Conservation (phyloP, 2,888 invertebrate genomes). For the Uropetala carovei region DNA sequence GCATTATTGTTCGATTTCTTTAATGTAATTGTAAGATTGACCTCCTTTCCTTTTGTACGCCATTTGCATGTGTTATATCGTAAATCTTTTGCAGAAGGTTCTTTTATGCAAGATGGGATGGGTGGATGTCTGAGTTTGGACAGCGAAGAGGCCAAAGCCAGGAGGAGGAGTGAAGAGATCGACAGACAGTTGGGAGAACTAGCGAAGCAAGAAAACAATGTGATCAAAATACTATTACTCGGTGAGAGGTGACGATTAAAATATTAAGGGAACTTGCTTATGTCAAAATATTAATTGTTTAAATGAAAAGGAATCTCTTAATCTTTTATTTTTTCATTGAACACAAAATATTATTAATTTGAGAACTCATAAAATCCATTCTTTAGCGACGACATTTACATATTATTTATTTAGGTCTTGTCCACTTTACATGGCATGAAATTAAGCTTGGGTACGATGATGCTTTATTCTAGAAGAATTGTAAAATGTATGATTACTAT, state of each 20-base stretch:
- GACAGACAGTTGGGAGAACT: conserved; percentile 79
- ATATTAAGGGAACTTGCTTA: not conserved
- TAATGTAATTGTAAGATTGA: too few species aligned
- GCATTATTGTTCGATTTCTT: too few species aligned
- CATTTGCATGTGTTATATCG: not conserved
- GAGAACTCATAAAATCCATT: too few species aligned
- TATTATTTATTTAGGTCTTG: too few species aligned
- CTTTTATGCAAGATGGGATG: conserved; percentile 73
- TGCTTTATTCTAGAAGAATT: too few species aligned
- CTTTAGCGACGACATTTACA: too few species aligned
- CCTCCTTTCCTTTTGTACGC: not conserved
- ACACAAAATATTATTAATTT: too few species aligned
- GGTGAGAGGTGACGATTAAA: conserved; percentile 73
- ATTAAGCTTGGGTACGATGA: too few species aligned
- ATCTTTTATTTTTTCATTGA: not conserved
- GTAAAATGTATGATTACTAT: too few species aligned
- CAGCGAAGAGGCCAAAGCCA: conserved; percentile 79
- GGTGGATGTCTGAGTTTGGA: conserved; percentile 81
- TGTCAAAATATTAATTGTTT: not conserved
- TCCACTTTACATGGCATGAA: too few species aligned
- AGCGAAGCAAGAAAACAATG: conserved; percentile 79
- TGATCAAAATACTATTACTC: conserved; percentile 80
- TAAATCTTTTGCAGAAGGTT: conserved; percentile 39
- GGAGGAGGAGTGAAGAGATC: conserved; percentile 80
- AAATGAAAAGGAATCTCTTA: too few species aligned